Percentiles rank a stretch among this genome's conserved stretches.
These are phyloP conservation scores for Penelope pileata DNA, from an alignment of 2,113 vertebrate genomes.

Conservation along the genomic window DNA sequence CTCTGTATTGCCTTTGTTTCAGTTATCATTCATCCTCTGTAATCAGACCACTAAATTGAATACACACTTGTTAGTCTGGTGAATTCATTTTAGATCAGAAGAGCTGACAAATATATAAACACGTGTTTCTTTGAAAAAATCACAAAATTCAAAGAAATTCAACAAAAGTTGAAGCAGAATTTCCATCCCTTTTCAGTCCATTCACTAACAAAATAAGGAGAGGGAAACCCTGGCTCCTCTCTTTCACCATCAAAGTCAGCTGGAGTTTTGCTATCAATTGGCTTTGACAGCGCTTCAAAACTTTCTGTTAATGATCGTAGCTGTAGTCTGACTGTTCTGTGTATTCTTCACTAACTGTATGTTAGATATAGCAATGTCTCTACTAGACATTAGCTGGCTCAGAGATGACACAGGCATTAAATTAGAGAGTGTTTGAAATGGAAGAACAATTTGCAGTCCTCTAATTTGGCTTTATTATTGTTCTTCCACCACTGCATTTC, in stretches of 20 bases:
- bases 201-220: not conserved
- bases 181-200: not conserved
- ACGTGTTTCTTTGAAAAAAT: not conserved
- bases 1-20: not conserved
- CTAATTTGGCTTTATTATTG: not conserved
- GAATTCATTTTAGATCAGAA: not conserved
- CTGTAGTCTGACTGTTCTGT: not conserved
- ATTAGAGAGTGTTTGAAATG: not conserved
- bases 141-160: not conserved
- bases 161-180: not conserved
- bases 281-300: not conserved
- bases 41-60: not conserved
- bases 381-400: not conserved
- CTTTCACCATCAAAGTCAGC: not conserved
- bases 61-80: not conserved
- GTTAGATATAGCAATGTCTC: not conserved
- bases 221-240: not conserved
- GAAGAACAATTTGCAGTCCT: not conserved
- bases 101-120: not conserved
- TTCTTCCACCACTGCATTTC: not conserved
- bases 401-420: not conserved
- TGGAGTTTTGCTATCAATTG: not conserved
- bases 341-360: not conserved
- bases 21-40: not conserved
- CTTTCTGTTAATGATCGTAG: fast-evolving